Conservation (phyloP, 2,113 vertebrate genomes). For the Siniperca knerii region DNA sequence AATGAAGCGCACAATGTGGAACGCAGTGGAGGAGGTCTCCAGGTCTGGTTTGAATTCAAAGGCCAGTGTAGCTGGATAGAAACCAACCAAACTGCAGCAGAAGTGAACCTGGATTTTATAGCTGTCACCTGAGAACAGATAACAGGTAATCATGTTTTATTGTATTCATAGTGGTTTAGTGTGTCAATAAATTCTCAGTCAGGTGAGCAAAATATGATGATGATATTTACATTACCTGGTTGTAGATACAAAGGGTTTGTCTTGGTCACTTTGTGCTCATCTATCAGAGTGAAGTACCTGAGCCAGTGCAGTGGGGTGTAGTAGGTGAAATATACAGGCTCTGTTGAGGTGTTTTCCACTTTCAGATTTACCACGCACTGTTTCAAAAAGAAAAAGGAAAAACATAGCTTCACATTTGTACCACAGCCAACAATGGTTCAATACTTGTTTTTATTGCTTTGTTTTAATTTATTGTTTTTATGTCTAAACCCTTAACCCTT, state of each 20-base stretch:
- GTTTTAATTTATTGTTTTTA: too few species aligned
- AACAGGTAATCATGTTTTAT: not conserved
- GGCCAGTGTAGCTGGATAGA: slow-evolving; percentile 80
- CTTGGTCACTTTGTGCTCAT: slow-evolving; percentile 70
- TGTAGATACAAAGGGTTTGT: slow-evolving; percentile 74
- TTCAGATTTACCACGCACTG: slow-evolving; percentile 66
- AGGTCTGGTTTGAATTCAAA: slow-evolving; percentile 86
- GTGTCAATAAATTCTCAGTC: not conserved
- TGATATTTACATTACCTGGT: slow-evolving; percentile 81
- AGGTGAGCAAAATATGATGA: not conserved
- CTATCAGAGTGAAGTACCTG: slow-evolving; percentile 71
- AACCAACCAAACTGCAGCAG: slow-evolving; percentile 79
- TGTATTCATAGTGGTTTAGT: not conserved
- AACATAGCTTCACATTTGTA: not conserved
- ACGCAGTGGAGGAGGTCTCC: slow-evolving; percentile 53
- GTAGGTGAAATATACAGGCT: slow-evolving; percentile 81
- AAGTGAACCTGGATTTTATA: slow-evolving; percentile 85
- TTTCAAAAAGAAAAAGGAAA: not conserved
- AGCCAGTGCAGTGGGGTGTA: slow-evolving; percentile 72
- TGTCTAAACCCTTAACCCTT: too few species aligned
- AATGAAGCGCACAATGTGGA: slow-evolving; percentile 88
- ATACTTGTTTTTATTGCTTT: too few species aligned
- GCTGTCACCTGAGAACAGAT: slow-evolving; percentile 73
- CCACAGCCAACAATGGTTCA: not conserved
- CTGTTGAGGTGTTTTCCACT: slow-evolving; percentile 83